phyloP scores from a whole-genome alignment of 2,113 vertebrate species.

The Aptenodytes forsteri region DNA sequence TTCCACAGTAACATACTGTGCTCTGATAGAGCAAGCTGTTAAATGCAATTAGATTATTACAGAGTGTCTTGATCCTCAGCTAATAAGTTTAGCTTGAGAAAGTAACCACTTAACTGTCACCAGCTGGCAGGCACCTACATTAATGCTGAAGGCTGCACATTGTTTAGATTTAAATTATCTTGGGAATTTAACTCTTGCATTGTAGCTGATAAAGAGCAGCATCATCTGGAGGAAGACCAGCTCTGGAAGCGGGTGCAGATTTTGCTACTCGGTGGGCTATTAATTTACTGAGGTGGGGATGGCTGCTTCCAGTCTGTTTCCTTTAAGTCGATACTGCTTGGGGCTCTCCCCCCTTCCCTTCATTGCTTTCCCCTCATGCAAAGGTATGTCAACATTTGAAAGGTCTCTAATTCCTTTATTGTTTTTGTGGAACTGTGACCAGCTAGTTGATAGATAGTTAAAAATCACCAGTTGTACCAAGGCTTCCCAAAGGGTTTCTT shows the following conservation, averaged over 20 bases:
- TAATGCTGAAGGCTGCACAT: constrained; percentile 16
- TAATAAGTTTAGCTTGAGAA: constrained; percentile 35
- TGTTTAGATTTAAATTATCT: constrained; percentile 51
- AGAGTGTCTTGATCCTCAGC: constrained; percentile 8
- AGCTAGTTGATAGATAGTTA: neutral
- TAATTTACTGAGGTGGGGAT: neutral
- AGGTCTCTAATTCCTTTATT: neutral
- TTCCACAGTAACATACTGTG: neutral
- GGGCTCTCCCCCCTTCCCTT: neutral
- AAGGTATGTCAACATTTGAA: neutral
- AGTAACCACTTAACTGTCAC: constrained; percentile 28
- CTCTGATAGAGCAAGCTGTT: neutral
- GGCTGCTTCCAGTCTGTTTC: neutral
- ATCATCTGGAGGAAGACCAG: neutral
- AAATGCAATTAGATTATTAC: neutral
- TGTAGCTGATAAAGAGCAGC: neutral
- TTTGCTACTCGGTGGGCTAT: neutral
- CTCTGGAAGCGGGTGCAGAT: neutral
- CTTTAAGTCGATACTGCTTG: neutral
- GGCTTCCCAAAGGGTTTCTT: neutral
- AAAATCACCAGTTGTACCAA: neutral
- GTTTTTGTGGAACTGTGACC: neutral
- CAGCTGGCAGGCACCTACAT: constrained; percentile 47
- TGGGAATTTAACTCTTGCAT: constrained; percentile 31
- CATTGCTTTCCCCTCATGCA: neutral